phyloP scores from a whole-genome alignment of 2,888 invertebrate genomes.

The Cheilosia vernalis region DNA sequence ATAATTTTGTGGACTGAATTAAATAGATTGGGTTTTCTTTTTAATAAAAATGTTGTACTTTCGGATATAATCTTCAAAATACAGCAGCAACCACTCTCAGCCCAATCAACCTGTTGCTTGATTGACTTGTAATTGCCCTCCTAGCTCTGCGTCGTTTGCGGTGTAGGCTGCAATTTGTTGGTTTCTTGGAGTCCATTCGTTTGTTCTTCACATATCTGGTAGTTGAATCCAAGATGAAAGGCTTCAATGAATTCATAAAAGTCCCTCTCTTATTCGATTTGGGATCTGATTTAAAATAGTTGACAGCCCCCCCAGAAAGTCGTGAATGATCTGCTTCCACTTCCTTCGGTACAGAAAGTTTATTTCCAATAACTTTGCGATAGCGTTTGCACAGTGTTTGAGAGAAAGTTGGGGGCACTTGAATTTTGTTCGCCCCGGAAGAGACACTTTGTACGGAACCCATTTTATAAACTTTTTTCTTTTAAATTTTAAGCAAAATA shows the following conservation, averaged over 20 bases:
- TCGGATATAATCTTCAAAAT: neutral
- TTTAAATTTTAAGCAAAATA: neutral
- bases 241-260: neutral
- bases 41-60: neutral
- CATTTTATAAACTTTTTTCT: neutral
- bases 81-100: conserved; percentile 1
- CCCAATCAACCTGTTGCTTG: neutral
- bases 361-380: conserved; percentile 23
- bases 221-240: neutral
- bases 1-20: too few relatives aligned
- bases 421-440: neutral
- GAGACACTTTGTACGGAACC: conserved; percentile 10
- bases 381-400: conserved; percentile 1
- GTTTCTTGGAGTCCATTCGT: neutral
- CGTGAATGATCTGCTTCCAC: neutral
- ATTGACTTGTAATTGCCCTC: conserved; percentile 6
- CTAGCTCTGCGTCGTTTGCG: conserved; percentile 8
- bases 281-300: neutral
- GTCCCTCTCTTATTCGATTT: neutral
- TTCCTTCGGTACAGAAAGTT: neutral
- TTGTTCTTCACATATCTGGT: neutral
- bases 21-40: neutral
- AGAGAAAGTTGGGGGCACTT: neutral
- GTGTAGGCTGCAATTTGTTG: neutral
- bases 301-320: neutral